These are phyloP conservation scores for Ovis canadensis DNA, from an alignment of 2,113 vertebrate species.

Conservation along the genomic window DNA sequence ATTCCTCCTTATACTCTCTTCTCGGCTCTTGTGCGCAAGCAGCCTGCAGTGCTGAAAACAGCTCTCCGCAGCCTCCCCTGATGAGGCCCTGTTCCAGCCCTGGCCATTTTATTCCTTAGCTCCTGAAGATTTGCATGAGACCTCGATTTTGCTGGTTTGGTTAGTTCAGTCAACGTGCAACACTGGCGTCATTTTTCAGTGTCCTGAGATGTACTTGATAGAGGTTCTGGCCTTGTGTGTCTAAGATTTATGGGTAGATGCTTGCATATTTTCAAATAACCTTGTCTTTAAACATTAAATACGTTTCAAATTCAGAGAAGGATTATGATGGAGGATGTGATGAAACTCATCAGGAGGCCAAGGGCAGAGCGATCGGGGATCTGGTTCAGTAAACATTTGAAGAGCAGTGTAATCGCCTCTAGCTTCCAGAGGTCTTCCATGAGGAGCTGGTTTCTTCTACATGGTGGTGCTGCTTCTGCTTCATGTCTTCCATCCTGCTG, in stretches of 20 bases:
- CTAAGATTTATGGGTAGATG: neutral
- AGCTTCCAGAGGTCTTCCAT: neutral
- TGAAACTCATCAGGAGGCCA: neutral
- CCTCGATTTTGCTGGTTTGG: neutral
- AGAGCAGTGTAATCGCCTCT: neutral
- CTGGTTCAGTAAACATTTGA: neutral
- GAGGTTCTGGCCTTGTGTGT: neutral
- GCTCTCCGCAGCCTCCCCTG: neutral
- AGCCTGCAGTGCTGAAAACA: neutral
- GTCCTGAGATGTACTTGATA: neutral
- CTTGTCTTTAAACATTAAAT: conserved; percentile 11
- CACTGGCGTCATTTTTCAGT: neutral
- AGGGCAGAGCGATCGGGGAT: neutral
- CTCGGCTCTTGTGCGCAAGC: neutral
- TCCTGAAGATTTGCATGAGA: neutral
- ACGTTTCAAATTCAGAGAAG: neutral
- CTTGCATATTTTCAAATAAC: neutral
- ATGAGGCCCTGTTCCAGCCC: neutral
- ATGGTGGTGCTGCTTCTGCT: neutral
- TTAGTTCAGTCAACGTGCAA: neutral
- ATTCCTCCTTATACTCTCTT: neutral
- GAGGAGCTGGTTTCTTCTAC: neutral
- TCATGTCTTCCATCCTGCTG: neutral
- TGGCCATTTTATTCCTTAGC: neutral
- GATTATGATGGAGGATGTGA: neutral